Conservation (phyloP, 2,797 vertebrate species). For the Hoplostethus mediterraneus region DNA sequence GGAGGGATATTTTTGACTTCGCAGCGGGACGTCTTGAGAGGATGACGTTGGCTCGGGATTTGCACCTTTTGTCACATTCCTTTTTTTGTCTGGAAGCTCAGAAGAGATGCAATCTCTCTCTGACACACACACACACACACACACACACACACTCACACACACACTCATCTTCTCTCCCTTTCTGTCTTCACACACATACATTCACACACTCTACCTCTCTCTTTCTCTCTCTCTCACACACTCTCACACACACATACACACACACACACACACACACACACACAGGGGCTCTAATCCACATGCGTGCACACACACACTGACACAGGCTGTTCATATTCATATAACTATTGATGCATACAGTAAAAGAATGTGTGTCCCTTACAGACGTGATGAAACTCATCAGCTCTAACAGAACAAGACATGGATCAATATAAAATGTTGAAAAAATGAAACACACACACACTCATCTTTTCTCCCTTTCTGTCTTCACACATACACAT, state of each 20-base stretch:
- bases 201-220: constrained; percentile 4
- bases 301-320: neutral
- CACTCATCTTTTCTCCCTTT: too few relatives aligned
- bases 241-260: too few relatives aligned
- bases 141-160: neutral
- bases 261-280: constrained; percentile 16
- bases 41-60: constrained; percentile 40
- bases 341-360: neutral
- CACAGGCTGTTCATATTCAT: neutral
- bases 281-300: constrained; percentile 2
- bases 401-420: too few relatives aligned
- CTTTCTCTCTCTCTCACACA: neutral
- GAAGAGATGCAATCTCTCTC: neutral
- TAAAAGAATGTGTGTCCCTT: too few relatives aligned
- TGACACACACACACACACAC: neutral
- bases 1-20: constrained; percentile 61
- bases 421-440: too few relatives aligned
- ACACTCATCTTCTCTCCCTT: neutral
- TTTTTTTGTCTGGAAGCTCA: constrained; percentile 5
- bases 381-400: too few relatives aligned
- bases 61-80: constrained; percentile 51
- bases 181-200: constrained; percentile 18
- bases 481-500: too few relatives aligned
- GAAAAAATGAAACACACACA: too few relatives aligned
- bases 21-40: constrained; percentile 35